Percentiles rank a stretch among this genome's conserved stretches.
phyloP scores from a whole-genome alignment of 2,888 invertebrate genomes.

The Drosophila seclusa region DNA sequence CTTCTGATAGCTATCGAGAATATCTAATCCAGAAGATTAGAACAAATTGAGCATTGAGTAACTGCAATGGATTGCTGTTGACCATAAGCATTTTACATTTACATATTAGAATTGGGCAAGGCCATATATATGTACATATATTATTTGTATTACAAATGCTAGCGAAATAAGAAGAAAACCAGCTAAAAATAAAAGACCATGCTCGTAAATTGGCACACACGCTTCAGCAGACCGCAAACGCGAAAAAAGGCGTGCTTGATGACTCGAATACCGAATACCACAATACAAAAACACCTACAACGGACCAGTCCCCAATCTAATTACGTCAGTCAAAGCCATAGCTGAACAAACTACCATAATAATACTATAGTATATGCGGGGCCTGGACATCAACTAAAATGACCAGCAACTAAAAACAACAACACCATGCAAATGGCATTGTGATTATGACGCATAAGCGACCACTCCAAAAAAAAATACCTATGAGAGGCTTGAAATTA shows the following conservation, averaged over 20 bases:
- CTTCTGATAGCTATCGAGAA: background rate
- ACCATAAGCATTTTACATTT: conserved; percentile 49
- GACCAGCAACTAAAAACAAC: conserved; percentile 39
- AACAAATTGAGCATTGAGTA: background rate
- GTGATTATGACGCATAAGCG: conserved; percentile 61
- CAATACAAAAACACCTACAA: conserved; percentile 27
- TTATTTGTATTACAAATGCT: conserved; percentile 51
- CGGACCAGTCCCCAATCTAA: conserved; percentile 59
- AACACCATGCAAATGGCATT: conserved; percentile 58
- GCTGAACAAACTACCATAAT: conserved; percentile 31
- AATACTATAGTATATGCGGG: conserved; percentile 33
- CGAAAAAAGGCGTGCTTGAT: conserved; percentile 53
- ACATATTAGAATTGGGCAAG: conserved; percentile 51
- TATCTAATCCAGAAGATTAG: background rate
- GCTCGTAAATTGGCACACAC: conserved; percentile 76
- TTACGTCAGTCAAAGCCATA: conserved; percentile 67
- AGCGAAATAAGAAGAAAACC: conserved; percentile 35
- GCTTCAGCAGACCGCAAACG: conserved; percentile 76
- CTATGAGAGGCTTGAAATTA: conserved; percentile 54
- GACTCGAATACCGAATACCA: conserved; percentile 31
- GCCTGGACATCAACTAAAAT: conserved; percentile 49
- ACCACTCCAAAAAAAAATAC: conserved; percentile 36
- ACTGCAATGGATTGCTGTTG: conserved; percentile 3
- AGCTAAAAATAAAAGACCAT: conserved; percentile 69
- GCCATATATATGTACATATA: conserved; percentile 29